Percentiles rank a stretch among this genome's conserved stretches.
Evolutionary conservation across 2,113 vertebrate genomes (phyloP).

Genomic region (Canis aureus): DNA sequence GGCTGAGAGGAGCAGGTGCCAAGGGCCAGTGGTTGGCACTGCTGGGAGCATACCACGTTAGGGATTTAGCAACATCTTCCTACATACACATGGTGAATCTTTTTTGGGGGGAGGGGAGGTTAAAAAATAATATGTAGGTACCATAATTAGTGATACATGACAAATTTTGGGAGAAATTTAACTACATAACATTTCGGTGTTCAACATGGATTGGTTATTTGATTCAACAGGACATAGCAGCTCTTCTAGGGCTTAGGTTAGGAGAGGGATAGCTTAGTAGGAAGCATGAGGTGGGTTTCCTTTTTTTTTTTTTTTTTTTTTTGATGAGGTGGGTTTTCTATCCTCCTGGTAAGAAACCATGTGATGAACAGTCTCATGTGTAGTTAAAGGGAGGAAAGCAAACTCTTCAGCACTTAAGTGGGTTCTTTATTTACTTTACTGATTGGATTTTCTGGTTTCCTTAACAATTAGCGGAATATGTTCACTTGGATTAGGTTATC

Average conservation of each 20-base stretch:
- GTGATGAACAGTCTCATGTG: neutral
- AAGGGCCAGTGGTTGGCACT: neutral
- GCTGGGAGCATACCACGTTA: neutral
- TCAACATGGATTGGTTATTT: neutral
- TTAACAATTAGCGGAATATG: neutral
- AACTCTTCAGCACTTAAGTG: neutral
- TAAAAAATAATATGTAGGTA: neutral
- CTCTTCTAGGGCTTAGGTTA: neutral
- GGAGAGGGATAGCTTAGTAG: neutral
- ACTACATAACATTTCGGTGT: neutral
- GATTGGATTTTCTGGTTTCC: neutral
- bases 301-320: too few species aligned
- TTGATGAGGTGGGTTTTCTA: neutral
- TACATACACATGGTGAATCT: too few species aligned
- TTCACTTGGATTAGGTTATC: neutral
- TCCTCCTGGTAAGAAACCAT: neutral
- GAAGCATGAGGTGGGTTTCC: neutral
- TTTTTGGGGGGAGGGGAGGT: neutral
- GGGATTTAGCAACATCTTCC: neutral
- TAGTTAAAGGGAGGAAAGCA: neutral
- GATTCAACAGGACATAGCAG: neutral
- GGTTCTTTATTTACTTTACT: neutral
- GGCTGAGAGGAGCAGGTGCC: neutral
- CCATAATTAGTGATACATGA: neutral
- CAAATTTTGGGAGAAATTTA: neutral